Base-by-base conservation (phyloP, 1,140 invertebrate species). In the Bombus cullumanus region DNA sequence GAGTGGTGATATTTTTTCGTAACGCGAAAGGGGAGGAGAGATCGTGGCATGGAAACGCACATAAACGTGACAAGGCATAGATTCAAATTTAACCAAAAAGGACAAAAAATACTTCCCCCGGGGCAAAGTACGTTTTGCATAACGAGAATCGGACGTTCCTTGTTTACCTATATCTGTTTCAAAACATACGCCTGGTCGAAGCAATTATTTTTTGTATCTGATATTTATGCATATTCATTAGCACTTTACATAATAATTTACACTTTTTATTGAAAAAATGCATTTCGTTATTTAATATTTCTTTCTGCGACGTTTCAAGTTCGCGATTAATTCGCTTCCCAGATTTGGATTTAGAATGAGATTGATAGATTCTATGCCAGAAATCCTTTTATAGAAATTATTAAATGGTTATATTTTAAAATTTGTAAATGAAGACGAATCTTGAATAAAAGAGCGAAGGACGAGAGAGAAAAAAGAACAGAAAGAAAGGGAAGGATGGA, bases 31-130 rank as follows among this genome's bases (percentile, higher is more conserved):
- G 8, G 53, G 1, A 39, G 53, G 1, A 39, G 31, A 62, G 47
- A 43, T 28, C 47, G 37, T 34, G 39, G 3, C 25, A 69, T 15
- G 53, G 5, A 34, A 81, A 73, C 53, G 22, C 28, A 22, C 41
- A 5, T n/a, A 53, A 62, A 43, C 53, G n/a, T 73, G 53, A 43
- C 69, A 43, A 13, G 22, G 8, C 25, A 64, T 31, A 81, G 18
- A 39, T 73, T 81, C 62, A 64, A 43, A 81, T 64, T 73, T 73
- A 72, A 73, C 37, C n/a, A 28, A 37, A 41, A 37, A 34, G 25
- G 37, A n/a, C 37, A n/a, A 69, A n/a, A 73, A 72, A 59, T 18
- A 22, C 10, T 59, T 39, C 4, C 15, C 47, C 1, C 28, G 22
- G 4, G 0, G 4, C 62, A 22, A 53, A 37, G 25, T 22, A 22